Evolutionary conservation across 1,140 invertebrate genomes (phyloP), one percentile per base, ranked within the genome.

Genomic region (Pseudomyrmex gracilis): DNA sequence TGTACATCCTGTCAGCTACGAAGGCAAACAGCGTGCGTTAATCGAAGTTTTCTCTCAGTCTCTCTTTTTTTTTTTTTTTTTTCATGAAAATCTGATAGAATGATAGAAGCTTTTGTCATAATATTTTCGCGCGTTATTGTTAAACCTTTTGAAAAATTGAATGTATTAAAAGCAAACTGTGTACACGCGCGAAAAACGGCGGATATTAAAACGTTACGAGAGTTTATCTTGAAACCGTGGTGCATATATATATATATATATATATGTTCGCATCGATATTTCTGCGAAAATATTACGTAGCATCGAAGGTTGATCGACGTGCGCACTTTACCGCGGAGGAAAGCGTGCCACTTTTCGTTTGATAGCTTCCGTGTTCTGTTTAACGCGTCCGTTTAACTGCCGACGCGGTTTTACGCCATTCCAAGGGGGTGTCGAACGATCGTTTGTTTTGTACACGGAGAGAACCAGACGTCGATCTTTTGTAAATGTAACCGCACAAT

Each of bases 381-480:
- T 76, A 76, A 76, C 45, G 47, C 47, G 60, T 76, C 47, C 22
- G 51, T 76, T 78, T 70, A 78, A 78, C 63, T 77, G 64, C 74
- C 67, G 49, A 77, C 76, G 70, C 13, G 34, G 7, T 34, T 70
- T 70, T 70, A 70, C 53, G 24, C 61, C n/a, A 49, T 49, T 20
- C n/a, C 45, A 47, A 55, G 17, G 34, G 34, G 7, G n/a, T 77
- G 63, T 77, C 63, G 67, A 77, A 77, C 22, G 13, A 17, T 55
- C 22, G 63, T 24, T 55, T 77, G 63, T 77, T 68, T 20, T 43
- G 43, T 55, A 22, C 53, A 67, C 3, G 45, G 17, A 20, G 13
- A 13, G 34, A 55, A 67, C 51, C 2, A 45, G 5, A 2, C 34
- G 73, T 74, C 73, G 63, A 17, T 74, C 47, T 63, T 63, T 5